Evolutionary conservation across 2,113 vertebrate species (phyloP), one percentile per base, ranked within the genome.

Genomic region (Polyodon spathula): DNA sequence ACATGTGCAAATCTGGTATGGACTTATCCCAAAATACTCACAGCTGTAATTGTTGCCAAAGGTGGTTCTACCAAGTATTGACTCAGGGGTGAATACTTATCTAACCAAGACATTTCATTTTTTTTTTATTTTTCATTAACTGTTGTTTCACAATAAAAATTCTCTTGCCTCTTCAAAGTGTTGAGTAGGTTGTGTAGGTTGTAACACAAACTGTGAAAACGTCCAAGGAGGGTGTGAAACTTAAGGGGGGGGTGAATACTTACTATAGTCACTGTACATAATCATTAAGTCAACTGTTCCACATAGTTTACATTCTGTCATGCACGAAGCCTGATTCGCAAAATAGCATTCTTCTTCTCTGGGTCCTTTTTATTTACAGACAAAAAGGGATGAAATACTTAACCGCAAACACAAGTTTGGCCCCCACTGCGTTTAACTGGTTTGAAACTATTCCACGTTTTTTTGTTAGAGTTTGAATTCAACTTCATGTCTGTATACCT

Each of bases 351-450:
- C 51, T 50, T 54, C 63, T 62, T 50, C 62, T 55, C 63, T 12
- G 39, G 38, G 57, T 50, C 6, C 62, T 66, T 68, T 70, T 54
- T 59, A 56, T 67, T 68, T 67, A 40, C 63, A 72, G 69, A 65
- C 58, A 53, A 63, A 64, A 65, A 71, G 69, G 72, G 64, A 64
- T 58, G 8, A 60, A 67, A 58, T 58, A 15, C 15, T 66, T 66
- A 61, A 8, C 48, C 58, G 6, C 54, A 42, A 63, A 57, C 16
- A 14, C 40, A 52, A 43, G 59, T 43, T 52, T 60, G 60, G 65
- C 66, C 52, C 68, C 59, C 38, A 41, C 57, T 55, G 59, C 50
- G 55, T 37, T 51, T 39, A 60, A 65, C 69, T 70, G 48, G 64
- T 72, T 61, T 69, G 64, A 40, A 40, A 73, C 46, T 64, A 61